Base-by-base conservation (phyloP, 2,797 vertebrate species). In the Sebastes diploproa region DNA sequence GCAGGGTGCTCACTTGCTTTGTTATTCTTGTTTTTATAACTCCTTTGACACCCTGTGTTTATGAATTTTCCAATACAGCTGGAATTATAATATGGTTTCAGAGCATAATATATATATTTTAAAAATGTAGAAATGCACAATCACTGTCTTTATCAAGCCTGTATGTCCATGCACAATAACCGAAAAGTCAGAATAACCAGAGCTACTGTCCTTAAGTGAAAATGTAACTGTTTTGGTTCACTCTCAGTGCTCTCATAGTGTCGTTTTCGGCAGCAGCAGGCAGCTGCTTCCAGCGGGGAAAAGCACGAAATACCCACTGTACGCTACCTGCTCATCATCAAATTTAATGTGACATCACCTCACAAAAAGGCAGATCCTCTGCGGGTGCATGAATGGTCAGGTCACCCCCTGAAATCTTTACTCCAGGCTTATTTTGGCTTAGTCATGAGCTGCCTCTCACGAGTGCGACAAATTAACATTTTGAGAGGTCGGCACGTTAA, bases 391-490 rank as follows among this genome's bases (percentile, higher is more conserved):
- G 34, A 81, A 71, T 27, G 55, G 54, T 71, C 42, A 14, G 56
- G 36, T 77, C 64, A 63, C 58, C 22, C 22, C n/a, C 67, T 75
- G 14, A 65, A 75, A 75, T 76, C 32, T 74, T 72, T 20, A 30
- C 65, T 63, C 25, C 23, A 34, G 54, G 64, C 58, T 79, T 67
- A 25, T 84, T 85, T 80, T 32, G 62, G 67, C 62, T 74, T 71
- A 58, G 79, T 81, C 72, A 81, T 79, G 46, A 81, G 14, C 67
- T 46, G 59, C 55, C 63, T 70, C 72, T 69, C 29, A 30, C 63
- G 76, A 74, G 63, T 80, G 38, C 2, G 16, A 77, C 42, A 86
- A 81, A 90, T 89, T 89, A 83, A 69, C 85, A 85, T 91, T 89
- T 90, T 83, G 78, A 90, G 74, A 84, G 75, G 65, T 87, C 13